Evolutionary conservation across 2,113 vertebrate genomes (phyloP), one percentile per base, ranked within the genome.

Genomic region (Cyrtonyx montezumae): DNA sequence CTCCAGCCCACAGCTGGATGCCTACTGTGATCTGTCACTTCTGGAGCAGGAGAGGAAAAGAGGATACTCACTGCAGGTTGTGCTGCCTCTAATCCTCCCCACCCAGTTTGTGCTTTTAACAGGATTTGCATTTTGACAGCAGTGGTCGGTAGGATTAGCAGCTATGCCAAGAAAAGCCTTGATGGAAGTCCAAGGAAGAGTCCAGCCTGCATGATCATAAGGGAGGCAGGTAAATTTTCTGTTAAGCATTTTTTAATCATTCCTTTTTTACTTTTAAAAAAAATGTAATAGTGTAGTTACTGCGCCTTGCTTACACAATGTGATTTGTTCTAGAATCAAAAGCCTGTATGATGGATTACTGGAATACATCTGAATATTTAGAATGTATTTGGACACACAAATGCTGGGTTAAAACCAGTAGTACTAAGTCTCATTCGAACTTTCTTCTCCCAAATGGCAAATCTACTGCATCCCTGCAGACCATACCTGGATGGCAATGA

Each of bases 311-410:
- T 91, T 53, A 85, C 0, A 1, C 36, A 82, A 37, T 25, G 8
- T 36, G 70, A 14, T 46, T 90, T 58, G 58, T 49, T 49, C 48
- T 76, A 40, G 16, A n/a, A 74, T 28, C 6, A 42, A 22, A 81
- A 74, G 63, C 4, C 8, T 55, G 51, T 40, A 46, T 56, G 53
- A 53, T 84, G 13, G 84, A 37, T 76, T 65, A 69, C 0, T 79
- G 22, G 48, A 76, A 80, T 91, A 78, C 51, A 78, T 86, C 88
- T 71, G 70, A 90, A 70, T 87, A 81, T 59, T 81, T 78, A 53
- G 37, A 48, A 12, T 70, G 59, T 43, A 43, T 65, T 70, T 71
- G 69, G 62, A 53, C 51, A 40, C 3, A 58, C 45, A 76, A 81
- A 62, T 59, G 56, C 21, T 79, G 32, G 8, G 13, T 59, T 82